Evolutionary conservation across 2,888 invertebrate species (phyloP).

Genomic region (Alentia gelatinosa): DNA sequence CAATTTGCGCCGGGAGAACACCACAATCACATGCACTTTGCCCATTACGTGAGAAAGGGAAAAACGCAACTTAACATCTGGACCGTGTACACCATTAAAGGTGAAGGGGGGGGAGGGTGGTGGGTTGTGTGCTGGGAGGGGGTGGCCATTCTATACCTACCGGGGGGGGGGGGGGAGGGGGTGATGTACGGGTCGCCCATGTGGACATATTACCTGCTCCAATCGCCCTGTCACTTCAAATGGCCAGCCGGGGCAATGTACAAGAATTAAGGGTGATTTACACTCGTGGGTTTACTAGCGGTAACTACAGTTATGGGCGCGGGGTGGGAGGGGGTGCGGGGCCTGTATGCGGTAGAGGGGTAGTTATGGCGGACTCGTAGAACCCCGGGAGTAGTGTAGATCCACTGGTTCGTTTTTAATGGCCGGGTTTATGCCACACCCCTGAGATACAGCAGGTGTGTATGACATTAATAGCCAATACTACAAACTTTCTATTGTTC

Average conservation of each 20-base stretch:
- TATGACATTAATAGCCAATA: neutral
- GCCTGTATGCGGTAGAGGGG: no score
- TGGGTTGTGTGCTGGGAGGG: neutral
- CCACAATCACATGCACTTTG: conserved; percentile 34
- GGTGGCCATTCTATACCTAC: neutral
- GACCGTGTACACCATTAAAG: neutral
- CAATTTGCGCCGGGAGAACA: conserved; percentile 8
- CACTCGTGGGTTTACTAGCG: neutral
- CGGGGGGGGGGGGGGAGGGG: neutral
- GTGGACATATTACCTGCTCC: neutral
- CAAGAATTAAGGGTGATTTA: conserved; percentile 20
- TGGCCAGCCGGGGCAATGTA: conserved; percentile 5
- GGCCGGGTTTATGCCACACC: neutral
- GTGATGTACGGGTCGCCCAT: neutral
- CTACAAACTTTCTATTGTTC: no score
- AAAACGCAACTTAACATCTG: neutral
- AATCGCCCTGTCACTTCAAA: neutral
- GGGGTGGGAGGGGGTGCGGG: neutral
- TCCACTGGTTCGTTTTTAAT: neutral
- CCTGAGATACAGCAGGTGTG: neutral
- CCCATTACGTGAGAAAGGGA: neutral
- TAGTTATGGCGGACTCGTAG: no score
- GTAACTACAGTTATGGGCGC: neutral
- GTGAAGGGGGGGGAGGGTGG: neutral
- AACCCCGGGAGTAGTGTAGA: neutral